Evolutionary conservation across 2,888 invertebrate genomes (phyloP).

Genomic region (Xiphydria camelus): DNA sequence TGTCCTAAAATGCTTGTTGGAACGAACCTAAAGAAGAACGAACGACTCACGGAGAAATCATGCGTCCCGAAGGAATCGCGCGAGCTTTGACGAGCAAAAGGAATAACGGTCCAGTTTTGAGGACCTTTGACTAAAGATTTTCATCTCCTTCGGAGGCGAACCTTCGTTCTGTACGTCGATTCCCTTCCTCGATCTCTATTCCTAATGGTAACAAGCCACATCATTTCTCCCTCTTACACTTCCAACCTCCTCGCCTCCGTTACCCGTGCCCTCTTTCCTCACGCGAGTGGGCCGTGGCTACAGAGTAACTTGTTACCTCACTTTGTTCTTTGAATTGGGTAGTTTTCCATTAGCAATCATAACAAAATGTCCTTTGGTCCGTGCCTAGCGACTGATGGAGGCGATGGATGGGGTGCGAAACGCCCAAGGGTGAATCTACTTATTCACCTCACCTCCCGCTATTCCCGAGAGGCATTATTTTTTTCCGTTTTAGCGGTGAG

Average conservation of each 20-base stretch:
- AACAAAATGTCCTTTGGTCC: conserved; percentile 49
- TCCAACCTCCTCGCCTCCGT: conserved; percentile 3
- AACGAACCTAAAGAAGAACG: too few relatives aligned
- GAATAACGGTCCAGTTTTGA: too few relatives aligned
- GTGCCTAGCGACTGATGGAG: conserved; percentile 35
- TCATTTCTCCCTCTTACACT: conserved; percentile 25
- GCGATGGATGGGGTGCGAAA: conserved; percentile 23
- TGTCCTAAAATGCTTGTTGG: too few relatives aligned
- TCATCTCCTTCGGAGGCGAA: too few relatives aligned
- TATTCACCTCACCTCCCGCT: conserved; percentile 46
- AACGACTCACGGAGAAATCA: too few relatives aligned
- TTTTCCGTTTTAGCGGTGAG: conserved; percentile 39
- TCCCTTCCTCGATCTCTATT: conserved; percentile 14
- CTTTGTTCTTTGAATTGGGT: conserved; percentile 56
- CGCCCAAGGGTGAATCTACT: conserved; percentile 37
- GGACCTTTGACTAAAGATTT: too few relatives aligned
- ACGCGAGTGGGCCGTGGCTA: too few relatives aligned
- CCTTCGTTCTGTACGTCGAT: neutral
- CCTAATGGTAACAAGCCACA: conserved; percentile 42
- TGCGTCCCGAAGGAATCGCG: too few relatives aligned
- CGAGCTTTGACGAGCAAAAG: too few relatives aligned
- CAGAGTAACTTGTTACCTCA: conserved; percentile 52
- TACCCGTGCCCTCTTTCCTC: too few relatives aligned
- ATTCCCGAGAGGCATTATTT: conserved; percentile 29
- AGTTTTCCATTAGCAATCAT: conserved; percentile 56